Base-by-base conservation (phyloP, 2,888 invertebrate genomes). In the Polyommatus iphigenia region DNA sequence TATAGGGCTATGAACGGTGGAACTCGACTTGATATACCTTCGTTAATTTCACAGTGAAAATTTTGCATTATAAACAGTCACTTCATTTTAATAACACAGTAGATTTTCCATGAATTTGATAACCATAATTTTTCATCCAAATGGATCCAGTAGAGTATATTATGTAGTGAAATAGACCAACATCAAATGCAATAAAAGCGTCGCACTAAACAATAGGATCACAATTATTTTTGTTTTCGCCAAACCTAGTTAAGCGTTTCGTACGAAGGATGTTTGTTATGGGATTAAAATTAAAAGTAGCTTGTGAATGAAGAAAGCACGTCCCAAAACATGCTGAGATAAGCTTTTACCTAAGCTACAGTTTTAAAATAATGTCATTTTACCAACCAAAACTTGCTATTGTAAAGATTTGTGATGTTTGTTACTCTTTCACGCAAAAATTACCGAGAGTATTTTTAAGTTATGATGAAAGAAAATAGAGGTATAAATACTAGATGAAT, bases 201-300 rank as follows among this genome's bases (percentile, higher is more conserved):
- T 67, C 15, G 5, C 24, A 15, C 29, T 67, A 29, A 67, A 67
- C 67, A 67, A 67, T 15, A 67, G 29, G 15, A 10, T 6, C 13
- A 32, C 15, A 32, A 67, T 29, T 32, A 67, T 67, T 67, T 62
- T 32, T 67, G 67, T 29, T 67, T 67, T 67, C 67, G 32, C 67
- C 24, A 67, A 67, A 67, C 29, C 29, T 10, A 32, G 29, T 67
- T 6, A 32, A 32, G 67, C 29, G 67, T 29, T 67, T 67, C 29
- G 3, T 20, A 59, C 29, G 29, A 67, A 67, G 15, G 29, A 29
- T 32, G 62, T 67, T 59, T 67, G 62, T 32, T 29, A 29, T 13
- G 4, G 15, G 67, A 67, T 67, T 67, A 67, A 29, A 67, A 32
- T 67, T 62, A 10, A 5, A 32, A 32, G 67, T 67, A 15, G 29